Base-by-base conservation (phyloP, 2,113 vertebrate species). In the Drymodes brunneopygia region DNA sequence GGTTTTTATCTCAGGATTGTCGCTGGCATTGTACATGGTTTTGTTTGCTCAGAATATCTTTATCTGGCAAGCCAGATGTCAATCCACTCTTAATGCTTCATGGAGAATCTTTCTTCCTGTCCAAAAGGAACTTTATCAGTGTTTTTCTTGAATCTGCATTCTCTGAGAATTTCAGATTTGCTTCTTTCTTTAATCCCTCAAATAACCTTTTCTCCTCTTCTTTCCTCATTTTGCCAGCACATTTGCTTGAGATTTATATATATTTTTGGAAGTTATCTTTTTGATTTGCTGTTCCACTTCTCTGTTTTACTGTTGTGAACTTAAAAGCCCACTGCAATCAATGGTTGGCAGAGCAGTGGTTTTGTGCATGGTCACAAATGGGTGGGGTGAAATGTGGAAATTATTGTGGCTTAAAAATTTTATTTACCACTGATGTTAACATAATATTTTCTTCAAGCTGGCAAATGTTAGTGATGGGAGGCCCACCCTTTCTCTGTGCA, bases 21-120 rank as follows among this genome's bases (percentile, higher is more conserved):
- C 18, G 9, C 72, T 23, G 38, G 69, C 81, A 10, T 61, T 72
- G 57, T 75, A 33, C 12, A 62, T 5, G 7, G 87, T 29, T 94
- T 92, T 95, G 42, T 94, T 95, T 92, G 91, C 86, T 87, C 50
- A 28, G 77, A 96, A 38, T 91, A 66, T 85, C 84, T 94, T 96
- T 92, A 96, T 94, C 96, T 89, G 54, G 70, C 62, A 62, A 94
- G 58, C 77, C 96, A 95, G 91, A 85, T 23, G 16, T 89, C 91
- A 95, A 31, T 91, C 93, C 48, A 44, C 61, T 89, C 65, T 54
- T 92, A 86, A 72, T 84, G 86, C 94, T 94, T 94, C 42, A 13
- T 58, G 50, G 70, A 73, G 54, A 94, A 91, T 75, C 83, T 81
- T 72, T 93, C 64, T 83, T 64, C 29, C 33, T 87, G 77, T 94